phyloP scores from a whole-genome alignment of 2,113 vertebrate species.

The Addax nasomaculatus region DNA sequence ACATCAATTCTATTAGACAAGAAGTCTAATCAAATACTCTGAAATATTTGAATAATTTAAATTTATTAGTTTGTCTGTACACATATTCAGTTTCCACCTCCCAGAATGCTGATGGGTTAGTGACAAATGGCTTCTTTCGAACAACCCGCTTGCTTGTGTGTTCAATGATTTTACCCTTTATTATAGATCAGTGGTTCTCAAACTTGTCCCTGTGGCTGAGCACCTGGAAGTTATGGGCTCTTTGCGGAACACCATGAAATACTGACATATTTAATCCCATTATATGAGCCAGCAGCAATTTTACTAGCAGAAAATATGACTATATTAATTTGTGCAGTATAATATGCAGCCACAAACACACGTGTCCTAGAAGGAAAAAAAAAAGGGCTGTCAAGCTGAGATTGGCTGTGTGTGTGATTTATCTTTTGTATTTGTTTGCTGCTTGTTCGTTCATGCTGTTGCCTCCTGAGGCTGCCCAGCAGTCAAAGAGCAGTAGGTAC shows the following conservation, averaged over 20 bases:
- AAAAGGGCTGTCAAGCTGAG: not conserved
- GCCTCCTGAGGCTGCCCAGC: not conserved
- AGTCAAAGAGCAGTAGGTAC: not conserved
- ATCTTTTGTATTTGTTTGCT: not conserved
- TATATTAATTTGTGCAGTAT: conserved; percentile 43
- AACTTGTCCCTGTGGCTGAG: conserved; percentile 65
- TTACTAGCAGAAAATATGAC: conserved; percentile 67
- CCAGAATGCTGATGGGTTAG: not conserved
- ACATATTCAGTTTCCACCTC: not conserved
- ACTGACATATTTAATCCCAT: conserved; percentile 61
- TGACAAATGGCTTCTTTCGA: conserved; percentile 47
- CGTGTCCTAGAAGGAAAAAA: not conserved
- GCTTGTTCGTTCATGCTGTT: not conserved
- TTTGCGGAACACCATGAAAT: conserved; percentile 74
- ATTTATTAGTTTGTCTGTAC: not conserved
- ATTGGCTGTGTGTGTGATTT: not conserved
- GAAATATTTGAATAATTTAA: not conserved
- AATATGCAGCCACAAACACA: conserved; percentile 62
- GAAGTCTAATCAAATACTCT: not conserved
- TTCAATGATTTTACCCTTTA: conserved; percentile 57
- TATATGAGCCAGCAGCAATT: conserved; percentile 62
- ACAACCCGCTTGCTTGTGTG: conserved; percentile 31
- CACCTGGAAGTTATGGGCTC: conserved; percentile 67
- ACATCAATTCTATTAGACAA: not conserved
- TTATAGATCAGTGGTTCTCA: conserved; percentile 73